Conservation (phyloP, 2,113 vertebrate species). For the Heloderma charlesbogerti region DNA sequence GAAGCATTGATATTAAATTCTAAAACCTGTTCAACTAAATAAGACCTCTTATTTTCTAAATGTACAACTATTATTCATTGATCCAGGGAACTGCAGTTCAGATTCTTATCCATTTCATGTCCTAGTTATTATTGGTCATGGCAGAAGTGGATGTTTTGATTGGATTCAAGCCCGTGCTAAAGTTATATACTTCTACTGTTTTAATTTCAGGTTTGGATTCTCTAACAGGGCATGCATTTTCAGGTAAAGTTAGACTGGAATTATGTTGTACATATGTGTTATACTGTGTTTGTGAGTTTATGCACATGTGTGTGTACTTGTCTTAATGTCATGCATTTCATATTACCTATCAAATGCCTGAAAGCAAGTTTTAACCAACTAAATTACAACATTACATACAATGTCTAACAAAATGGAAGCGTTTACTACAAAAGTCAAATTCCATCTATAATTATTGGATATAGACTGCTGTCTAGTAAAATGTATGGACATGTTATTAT, state of each 20-base stretch:
- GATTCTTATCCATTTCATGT: not conserved
- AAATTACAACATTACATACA: not conserved
- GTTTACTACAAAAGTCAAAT: slow-evolving; percentile 19
- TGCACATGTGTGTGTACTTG: not conserved
- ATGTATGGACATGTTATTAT: not conserved
- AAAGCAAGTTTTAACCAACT: not conserved
- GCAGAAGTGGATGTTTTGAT: slow-evolving; percentile 5
- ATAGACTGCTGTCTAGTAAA: not conserved
- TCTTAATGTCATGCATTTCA: not conserved
- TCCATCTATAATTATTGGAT: not conserved
- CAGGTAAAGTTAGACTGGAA: slow-evolving; percentile 73
- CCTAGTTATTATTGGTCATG: slow-evolving; percentile 31
- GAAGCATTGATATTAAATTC: not conserved
- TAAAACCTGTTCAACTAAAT: not conserved
- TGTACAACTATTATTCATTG: not conserved
- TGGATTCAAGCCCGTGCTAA: slow-evolving; percentile 58
- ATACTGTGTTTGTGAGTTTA: slow-evolving; percentile 37
- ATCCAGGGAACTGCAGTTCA: not conserved
- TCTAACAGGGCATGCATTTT: slow-evolving; percentile 77
- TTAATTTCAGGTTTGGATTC: slow-evolving; percentile 77
- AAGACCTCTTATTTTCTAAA: too few relatives aligned
- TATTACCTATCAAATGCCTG: not conserved
- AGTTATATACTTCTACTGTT: slow-evolving; percentile 65
- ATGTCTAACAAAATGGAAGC: slow-evolving; percentile 1
- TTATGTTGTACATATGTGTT: slow-evolving; percentile 47